A percentile compares a stretch with the other conserved stretches of the same genome.
Evolutionary conservation across 2,113 vertebrate genomes (phyloP).

Genomic region (Garra rufa): DNA sequence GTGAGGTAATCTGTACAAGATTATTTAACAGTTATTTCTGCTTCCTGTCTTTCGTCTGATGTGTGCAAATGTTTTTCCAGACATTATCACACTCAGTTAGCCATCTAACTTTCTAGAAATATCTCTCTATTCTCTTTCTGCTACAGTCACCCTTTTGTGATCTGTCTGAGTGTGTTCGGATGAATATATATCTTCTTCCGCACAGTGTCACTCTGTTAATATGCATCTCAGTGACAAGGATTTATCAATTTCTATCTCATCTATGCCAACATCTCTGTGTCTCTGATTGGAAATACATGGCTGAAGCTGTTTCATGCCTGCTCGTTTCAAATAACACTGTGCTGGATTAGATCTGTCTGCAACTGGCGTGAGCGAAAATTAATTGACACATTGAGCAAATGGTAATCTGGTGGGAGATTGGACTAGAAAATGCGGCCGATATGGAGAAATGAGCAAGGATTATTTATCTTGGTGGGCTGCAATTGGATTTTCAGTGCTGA

Average conservation of each 20-base stretch:
- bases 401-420: conserved; percentile 28
- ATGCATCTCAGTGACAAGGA: conserved; percentile 41
- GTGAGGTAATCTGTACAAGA: background rate
- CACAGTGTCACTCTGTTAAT: conserved; percentile 40
- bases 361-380: conserved; percentile 39
- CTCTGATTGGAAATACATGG: background rate
- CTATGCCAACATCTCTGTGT: background rate
- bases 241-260: conserved; percentile 45
- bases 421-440: conserved; percentile 15
- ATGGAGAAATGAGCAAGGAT: conserved; percentile 31
- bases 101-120: conserved; percentile 16
- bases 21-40: background rate
- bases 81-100: conserved; percentile 1
- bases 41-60: background rate
- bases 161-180: conserved; percentile 4
- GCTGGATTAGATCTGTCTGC: conserved; percentile 13
- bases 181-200: conserved; percentile 43
- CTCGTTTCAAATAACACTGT: conserved; percentile 31
- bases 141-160: background rate
- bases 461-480: conserved; percentile 35
- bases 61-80: background rate
- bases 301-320: conserved; percentile 8
- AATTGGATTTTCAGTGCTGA: conserved; percentile 41
- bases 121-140: background rate
- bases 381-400: conserved; percentile 46